Evolutionary conservation across 1,140 invertebrate genomes (phyloP).

Genomic region (Lycorma delicatula): DNA sequence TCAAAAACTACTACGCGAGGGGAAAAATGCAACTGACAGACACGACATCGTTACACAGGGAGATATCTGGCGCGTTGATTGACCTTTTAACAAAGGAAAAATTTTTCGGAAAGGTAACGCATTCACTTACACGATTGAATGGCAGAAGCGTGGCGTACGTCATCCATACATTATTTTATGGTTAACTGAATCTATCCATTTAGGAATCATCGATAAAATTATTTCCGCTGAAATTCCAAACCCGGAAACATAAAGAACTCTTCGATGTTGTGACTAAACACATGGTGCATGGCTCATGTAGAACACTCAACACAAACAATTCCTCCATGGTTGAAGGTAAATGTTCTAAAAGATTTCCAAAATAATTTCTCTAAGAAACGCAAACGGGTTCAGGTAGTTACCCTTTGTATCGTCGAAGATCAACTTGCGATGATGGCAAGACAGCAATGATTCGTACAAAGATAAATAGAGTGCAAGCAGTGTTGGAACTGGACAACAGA

Average conservation of each 20-base stretch:
- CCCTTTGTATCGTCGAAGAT: slow-evolving; percentile 32
- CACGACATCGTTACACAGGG: slow-evolving; percentile 19
- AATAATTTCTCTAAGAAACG: slow-evolving; percentile 29
- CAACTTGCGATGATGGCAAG: slow-evolving; percentile 11
- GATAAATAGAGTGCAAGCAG: background rate
- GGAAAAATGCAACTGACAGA: slow-evolving; percentile 27
- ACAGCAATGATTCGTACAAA: slow-evolving; percentile 8
- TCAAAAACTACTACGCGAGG: slow-evolving; percentile 24
- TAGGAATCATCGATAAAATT: slow-evolving; percentile 44
- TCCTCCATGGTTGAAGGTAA: slow-evolving; percentile 42
- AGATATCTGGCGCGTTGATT: slow-evolving; percentile 13
- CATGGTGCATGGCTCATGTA: slow-evolving; percentile 49
- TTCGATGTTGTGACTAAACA: slow-evolving; percentile 38
- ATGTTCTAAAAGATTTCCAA: slow-evolving; percentile 40
- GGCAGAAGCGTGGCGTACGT: too few species aligned
- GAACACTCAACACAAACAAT: slow-evolving; percentile 37
- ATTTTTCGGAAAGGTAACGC: slow-evolving; percentile 31
- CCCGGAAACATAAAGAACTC: slow-evolving; percentile 35
- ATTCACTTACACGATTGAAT: slow-evolving; percentile 43
- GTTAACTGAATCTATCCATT: slow-evolving; percentile 42
- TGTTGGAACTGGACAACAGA: slow-evolving; percentile 31
- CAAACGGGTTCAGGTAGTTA: slow-evolving; percentile 33
- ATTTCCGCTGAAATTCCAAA: slow-evolving; percentile 48
- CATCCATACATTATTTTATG: slow-evolving; percentile 39
- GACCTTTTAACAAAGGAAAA: slow-evolving; percentile 23